phyloP scores from a whole-genome alignment of 1,140 invertebrate genomes.

The Hyposmocoma kahamanoa region DNA sequence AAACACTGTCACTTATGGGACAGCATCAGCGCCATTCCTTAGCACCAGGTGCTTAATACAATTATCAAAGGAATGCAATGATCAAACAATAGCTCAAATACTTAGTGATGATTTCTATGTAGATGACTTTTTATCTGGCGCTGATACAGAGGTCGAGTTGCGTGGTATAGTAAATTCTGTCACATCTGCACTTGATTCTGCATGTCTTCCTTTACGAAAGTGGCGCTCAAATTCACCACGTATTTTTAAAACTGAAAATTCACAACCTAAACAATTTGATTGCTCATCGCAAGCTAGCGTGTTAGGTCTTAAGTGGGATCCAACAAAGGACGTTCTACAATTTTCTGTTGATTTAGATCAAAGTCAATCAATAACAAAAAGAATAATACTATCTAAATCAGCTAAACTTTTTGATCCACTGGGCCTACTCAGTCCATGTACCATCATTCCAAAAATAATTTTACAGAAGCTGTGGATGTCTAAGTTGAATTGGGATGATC shows the following conservation, averaged over 20 bases:
- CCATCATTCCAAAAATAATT: background rate
- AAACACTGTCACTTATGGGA: background rate
- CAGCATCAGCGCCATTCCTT: background rate
- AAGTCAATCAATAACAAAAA: too few species aligned
- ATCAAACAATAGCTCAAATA: background rate
- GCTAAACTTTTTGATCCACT: background rate
- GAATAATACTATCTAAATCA: background rate
- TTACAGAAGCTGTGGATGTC: background rate
- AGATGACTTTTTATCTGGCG: background rate
- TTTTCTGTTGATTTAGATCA: too few species aligned
- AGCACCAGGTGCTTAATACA: background rate
- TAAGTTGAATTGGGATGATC: background rate
- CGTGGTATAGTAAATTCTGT: background rate
- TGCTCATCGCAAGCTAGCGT: too few species aligned
- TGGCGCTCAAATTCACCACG: constrained; percentile 7
- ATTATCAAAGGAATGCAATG: background rate
- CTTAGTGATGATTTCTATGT: background rate
- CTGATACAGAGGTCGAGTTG: background rate
- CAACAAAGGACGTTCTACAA: too few species aligned
- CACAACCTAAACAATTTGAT: too few species aligned
- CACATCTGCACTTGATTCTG: background rate
- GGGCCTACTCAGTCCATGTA: background rate
- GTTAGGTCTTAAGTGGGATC: too few species aligned
- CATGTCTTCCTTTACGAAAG: constrained; percentile 4
- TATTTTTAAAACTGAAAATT: too few species aligned